These are phyloP conservation scores for Mactra quadrangularis DNA, from an alignment of 1,140 invertebrate genomes.

Conservation along the genomic window DNA sequence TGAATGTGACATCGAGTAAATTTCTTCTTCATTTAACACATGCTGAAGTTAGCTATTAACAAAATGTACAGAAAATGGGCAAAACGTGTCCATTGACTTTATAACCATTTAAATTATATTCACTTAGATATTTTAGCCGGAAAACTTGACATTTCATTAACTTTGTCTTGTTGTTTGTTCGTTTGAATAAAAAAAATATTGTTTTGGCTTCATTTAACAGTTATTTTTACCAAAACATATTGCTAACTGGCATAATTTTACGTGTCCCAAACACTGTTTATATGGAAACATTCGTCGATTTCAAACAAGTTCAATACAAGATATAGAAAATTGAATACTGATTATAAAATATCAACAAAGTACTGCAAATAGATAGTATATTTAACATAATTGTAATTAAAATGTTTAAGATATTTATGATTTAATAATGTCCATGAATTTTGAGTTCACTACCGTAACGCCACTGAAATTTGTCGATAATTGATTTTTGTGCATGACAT, in stretches of 20 bases:
- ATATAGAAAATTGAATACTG: too few relatives aligned
- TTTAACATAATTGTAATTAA: background rate
- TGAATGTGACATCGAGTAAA: too few relatives aligned
- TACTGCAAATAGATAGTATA: background rate
- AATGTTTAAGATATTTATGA: background rate
- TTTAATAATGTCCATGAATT: slow-evolving; percentile 9
- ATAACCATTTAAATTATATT: background rate
- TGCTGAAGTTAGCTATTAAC: too few relatives aligned
- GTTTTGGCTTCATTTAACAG: background rate
- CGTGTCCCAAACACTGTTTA: slow-evolving; percentile 7
- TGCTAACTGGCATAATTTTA: background rate
- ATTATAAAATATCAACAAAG: too few relatives aligned
- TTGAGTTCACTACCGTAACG: slow-evolving; percentile 12
- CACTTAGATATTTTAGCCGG: too few relatives aligned
- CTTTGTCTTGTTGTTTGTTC: background rate
- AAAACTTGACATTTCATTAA: background rate
- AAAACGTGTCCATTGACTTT: too few relatives aligned
- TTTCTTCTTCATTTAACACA: too few relatives aligned
- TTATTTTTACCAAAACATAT: background rate
- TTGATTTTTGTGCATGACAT: too few relatives aligned
- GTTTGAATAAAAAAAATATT: background rate
- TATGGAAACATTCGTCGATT: background rate
- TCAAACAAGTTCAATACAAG: background rate
- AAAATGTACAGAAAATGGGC: too few relatives aligned
- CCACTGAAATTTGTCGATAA: background rate